Conservation (phyloP, 2,888 invertebrate species). For the Lochmaea crataegi region DNA sequence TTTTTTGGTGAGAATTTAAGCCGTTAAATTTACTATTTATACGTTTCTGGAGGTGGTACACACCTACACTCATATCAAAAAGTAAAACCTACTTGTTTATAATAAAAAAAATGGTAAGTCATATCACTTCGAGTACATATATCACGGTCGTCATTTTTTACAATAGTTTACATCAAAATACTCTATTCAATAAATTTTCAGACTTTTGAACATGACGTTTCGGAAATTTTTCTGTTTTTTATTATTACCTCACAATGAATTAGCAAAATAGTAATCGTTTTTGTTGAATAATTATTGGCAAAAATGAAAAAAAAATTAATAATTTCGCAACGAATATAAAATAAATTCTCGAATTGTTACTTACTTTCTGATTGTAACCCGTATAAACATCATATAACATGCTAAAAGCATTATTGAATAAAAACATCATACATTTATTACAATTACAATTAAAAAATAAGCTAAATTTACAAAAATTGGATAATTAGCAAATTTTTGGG, state of each 20-base stretch:
- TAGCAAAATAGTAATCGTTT: neutral
- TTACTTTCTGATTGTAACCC: no score
- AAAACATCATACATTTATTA: no score
- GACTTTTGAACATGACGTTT: constrained; percentile 19
- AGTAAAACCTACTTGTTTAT: constrained; percentile 26
- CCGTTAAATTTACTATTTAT: neutral
- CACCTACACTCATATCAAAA: constrained; percentile 16
- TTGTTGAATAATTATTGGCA: no score
- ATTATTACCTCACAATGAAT: neutral
- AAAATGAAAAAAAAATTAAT: no score
- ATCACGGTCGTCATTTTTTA: constrained; percentile 24
- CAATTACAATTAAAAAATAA: no score
- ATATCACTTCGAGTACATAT: constrained; percentile 31
- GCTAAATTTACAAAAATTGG: no score
- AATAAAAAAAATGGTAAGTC: constrained; percentile 14
- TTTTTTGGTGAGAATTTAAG: neutral
- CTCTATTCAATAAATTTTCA: constrained; percentile 24
- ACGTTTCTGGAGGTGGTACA: constrained; percentile 7
- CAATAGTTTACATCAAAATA: constrained; percentile 16
- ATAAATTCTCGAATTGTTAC: no score
- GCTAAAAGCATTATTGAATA: no score
- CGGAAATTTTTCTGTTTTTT: neutral
- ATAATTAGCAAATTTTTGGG: no score
- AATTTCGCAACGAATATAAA: no score
- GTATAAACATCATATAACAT: no score